phyloP scores from a whole-genome alignment of 2,113 vertebrate species.

The Osmerus mordax region DNA sequence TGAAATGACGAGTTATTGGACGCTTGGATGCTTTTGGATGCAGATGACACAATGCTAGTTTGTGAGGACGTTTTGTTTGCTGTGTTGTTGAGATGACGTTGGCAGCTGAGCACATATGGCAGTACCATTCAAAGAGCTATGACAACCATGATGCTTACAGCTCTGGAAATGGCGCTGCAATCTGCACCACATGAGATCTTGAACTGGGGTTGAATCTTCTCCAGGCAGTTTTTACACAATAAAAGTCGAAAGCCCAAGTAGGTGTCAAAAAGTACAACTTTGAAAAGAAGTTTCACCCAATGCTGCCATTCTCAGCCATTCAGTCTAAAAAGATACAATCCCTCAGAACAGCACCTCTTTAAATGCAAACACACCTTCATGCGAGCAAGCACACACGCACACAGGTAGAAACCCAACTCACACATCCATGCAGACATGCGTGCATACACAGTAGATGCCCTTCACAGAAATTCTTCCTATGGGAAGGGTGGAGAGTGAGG shows the following conservation, averaged over 20 bases:
- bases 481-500: background rate
- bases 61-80: background rate
- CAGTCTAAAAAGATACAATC: background rate
- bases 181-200: constrained; percentile 71
- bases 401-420: background rate
- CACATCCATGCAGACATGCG: background rate
- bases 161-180: constrained; percentile 91
- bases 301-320: background rate
- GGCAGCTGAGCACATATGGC: constrained; percentile 79
- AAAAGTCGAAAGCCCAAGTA: too few relatives aligned
- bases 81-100: constrained; percentile 34
- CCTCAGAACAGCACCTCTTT: background rate
- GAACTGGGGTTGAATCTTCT: constrained; percentile 7
- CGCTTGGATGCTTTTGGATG: too few relatives aligned
- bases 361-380: constrained; percentile 1
- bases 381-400: background rate
- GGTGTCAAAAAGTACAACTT: too few relatives aligned
- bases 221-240: background rate
- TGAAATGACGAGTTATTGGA: too few relatives aligned
- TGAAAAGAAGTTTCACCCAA: too few relatives aligned
- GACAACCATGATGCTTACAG: constrained; percentile 81
- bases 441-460: background rate
- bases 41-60: too few relatives aligned
- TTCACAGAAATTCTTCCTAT: too few relatives aligned
- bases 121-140: constrained; percentile 98